phyloP scores from a whole-genome alignment of 2,888 invertebrate genomes.

The Heliconius aoede region DNA sequence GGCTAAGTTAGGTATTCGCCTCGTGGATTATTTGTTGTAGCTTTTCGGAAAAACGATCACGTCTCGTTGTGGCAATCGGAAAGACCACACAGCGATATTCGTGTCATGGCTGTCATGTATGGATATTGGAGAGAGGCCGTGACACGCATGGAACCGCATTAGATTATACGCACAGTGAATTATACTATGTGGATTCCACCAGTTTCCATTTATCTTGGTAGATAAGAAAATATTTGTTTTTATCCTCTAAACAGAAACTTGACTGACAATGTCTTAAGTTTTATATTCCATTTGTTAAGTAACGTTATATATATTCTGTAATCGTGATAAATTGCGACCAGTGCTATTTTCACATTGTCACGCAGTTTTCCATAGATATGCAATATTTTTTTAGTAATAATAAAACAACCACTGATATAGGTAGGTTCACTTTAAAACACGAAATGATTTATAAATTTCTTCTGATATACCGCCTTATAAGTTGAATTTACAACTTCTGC shows the following conservation, averaged over 20 bases:
- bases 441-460: too few relatives aligned
- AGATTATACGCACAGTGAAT: not conserved
- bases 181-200: not conserved
- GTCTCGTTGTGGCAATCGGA: constrained; percentile 1
- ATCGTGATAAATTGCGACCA: not conserved
- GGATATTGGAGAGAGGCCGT: not conserved
- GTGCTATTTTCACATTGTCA: too few relatives aligned
- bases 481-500: too few relatives aligned
- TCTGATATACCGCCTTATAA: too few relatives aligned
- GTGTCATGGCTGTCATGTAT: constrained; percentile 4
- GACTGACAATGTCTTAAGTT: not conserved
- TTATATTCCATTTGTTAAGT: not conserved
- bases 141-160: not conserved
- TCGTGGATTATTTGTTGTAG: not conserved
- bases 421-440: too few relatives aligned
- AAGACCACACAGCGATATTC: not conserved
- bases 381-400: too few relatives aligned
- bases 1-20: not conserved
- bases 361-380: too few relatives aligned
- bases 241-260: not conserved
- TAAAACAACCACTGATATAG: too few relatives aligned
- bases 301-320: not conserved
- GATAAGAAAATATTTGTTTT: not conserved
- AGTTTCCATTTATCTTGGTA: not conserved
- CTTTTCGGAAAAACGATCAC: constrained; percentile 3